These are phyloP conservation scores for Helicoverpa assulta DNA, from an alignment of 2,888 invertebrate species.

Conservation along the genomic window DNA sequence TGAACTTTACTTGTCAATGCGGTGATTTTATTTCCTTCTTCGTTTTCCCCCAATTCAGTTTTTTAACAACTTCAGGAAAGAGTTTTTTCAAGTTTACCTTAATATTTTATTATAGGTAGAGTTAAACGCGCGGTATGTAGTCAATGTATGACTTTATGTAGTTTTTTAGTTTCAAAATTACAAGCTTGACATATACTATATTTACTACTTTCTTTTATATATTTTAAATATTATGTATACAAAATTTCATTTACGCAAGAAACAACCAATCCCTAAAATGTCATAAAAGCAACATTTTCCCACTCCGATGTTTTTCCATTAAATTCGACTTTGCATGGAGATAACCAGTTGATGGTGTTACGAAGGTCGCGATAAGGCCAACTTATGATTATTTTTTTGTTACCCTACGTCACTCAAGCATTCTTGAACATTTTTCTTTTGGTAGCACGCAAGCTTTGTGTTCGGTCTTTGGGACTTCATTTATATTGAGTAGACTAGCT, in stretches of 20 bases:
- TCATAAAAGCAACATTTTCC: slow-evolving; percentile 38
- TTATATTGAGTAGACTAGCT: slow-evolving; percentile 13
- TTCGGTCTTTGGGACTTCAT: slow-evolving; percentile 21
- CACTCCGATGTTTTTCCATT: slow-evolving; percentile 51
- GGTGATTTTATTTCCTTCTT: background rate
- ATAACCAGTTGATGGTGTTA: slow-evolving; percentile 60
- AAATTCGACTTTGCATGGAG: slow-evolving; percentile 62
- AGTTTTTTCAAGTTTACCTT: background rate
- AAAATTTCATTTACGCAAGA: slow-evolving; percentile 4
- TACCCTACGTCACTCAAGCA: slow-evolving; percentile 58
- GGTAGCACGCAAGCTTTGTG: slow-evolving; percentile 51
- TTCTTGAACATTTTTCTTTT: slow-evolving; percentile 49
- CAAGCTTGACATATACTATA: no score
- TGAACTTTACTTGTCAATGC: slow-evolving; percentile 2
- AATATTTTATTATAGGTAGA: background rate
- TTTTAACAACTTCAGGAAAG: background rate
- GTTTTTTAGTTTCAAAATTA: no score
- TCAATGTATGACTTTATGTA: no score
- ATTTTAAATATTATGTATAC: no score
- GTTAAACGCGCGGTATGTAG: no score
- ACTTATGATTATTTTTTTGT: slow-evolving; percentile 64
- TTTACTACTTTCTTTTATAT: no score
- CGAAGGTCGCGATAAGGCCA: slow-evolving; percentile 58
- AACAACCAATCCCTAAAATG: slow-evolving; percentile 24
- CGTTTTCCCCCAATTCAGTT: background rate